Evolutionary conservation across 1,140 invertebrate genomes (phyloP), one percentile per base, ranked within the genome.

Genomic region (Ditylenchus dipsaci): DNA sequence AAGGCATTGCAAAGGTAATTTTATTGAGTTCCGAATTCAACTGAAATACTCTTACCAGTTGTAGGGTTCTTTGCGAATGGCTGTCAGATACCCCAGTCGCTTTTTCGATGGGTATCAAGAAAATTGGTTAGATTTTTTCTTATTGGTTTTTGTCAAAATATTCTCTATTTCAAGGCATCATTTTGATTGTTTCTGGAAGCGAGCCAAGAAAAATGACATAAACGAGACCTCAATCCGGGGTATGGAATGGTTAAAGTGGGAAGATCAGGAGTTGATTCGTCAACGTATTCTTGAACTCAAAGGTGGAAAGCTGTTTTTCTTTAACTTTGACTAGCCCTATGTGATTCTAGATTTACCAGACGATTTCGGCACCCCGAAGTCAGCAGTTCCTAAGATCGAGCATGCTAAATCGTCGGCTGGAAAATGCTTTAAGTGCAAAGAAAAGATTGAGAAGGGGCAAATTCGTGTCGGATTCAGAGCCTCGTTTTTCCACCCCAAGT

Each of bases 131-230:
- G 74, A 42, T 8, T 26, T 13, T 72, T 45, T 29, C 19, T 23
- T 7, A 19, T 47, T 53, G n/a, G 17, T 33, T 65, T 21, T 60
- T 33, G 19, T 60, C 42, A 19, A 38, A 57, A 65, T 53, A 7
- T 53, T 53, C 3, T 26, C 42, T 1, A 13, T 47, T 67, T 63
- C 30, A 30, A 76, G 93, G 93, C 88, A 95, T 84, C 94, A 97
- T 85, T 84, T 93, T 11, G 89, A 91, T 69, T 97, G 95, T 84
- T 97, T 97, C 86, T 78, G 78, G 75, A 69, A 69, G 19, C 47
- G 63, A 33, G 30, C 59, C 23, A 47, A 66, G 1, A 63, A 66
- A 56, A 71, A 68, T 47, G 59, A 74, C 15, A 77, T 78, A 7
- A 77, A 78, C 27, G 78, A 79, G 45, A 61, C 75, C 3, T 71